Conservation (phyloP, 2,797 vertebrate genomes). For the Enteromius mattozi region DNA sequence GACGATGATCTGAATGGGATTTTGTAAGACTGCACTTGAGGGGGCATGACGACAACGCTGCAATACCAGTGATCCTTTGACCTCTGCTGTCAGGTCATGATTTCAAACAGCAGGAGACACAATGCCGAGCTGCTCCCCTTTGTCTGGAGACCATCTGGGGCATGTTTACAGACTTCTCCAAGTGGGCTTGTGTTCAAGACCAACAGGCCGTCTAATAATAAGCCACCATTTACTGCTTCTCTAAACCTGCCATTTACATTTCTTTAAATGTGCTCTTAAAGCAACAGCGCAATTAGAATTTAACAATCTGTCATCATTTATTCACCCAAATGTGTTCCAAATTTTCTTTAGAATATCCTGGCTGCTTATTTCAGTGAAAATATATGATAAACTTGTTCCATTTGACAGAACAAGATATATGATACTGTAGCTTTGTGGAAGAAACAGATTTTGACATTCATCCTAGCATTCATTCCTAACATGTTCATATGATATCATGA, state of each 20-base stretch:
- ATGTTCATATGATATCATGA: background rate
- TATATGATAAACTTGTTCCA: background rate
- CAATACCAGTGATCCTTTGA: slow-evolving; percentile 42
- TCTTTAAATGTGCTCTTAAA: background rate
- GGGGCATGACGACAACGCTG: slow-evolving; percentile 13
- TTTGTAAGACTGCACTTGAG: slow-evolving; percentile 11
- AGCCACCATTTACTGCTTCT: background rate
- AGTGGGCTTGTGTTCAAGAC: slow-evolving; percentile 22
- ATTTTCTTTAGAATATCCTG: background rate
- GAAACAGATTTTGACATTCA: background rate
- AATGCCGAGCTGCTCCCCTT: slow-evolving; percentile 29
- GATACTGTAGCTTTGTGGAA: background rate
- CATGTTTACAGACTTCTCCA: slow-evolving; percentile 50
- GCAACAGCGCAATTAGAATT: background rate
- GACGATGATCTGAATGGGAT: slow-evolving; percentile 38
- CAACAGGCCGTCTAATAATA: slow-evolving; percentile 17
- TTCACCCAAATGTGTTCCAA: background rate
- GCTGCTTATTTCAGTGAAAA: background rate
- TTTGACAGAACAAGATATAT: background rate
- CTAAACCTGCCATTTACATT: slow-evolving; percentile 26
- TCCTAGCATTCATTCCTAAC: background rate
- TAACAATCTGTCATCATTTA: background rate
- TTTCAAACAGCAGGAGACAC: slow-evolving; percentile 35
- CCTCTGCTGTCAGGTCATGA: slow-evolving; percentile 43
- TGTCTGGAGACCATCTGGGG: slow-evolving; percentile 34